A percentile compares a stretch with the other conserved stretches of the same genome.
Conservation (phyloP, 2,797 vertebrate genomes). For the Xenops minutus region DNA sequence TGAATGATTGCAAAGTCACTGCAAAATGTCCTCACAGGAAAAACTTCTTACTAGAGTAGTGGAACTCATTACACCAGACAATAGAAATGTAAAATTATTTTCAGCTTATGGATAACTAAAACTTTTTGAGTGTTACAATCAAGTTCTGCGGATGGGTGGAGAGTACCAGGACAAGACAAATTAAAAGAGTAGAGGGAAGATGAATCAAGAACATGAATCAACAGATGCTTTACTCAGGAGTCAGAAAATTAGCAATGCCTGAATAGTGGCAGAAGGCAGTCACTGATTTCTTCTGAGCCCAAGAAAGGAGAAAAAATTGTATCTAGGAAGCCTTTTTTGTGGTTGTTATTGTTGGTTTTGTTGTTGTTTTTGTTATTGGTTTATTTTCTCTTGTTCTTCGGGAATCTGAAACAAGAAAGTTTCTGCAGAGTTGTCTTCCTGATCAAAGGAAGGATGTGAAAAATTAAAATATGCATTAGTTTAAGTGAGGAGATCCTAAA, state of each 20-base stretch:
- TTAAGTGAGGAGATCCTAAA: neutral
- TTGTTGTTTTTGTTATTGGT: no score
- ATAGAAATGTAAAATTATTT: neutral
- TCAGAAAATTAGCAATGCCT: neutral
- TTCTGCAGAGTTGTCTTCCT: neutral
- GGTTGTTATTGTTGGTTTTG: neutral
- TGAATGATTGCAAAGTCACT: neutral
- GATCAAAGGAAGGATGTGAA: neutral
- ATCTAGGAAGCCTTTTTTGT: neutral
- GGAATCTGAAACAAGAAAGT: neutral
- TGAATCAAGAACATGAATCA: neutral
- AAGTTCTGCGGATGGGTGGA: neutral
- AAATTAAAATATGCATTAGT: neutral
- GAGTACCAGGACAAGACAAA: neutral
- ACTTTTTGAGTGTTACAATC: neutral
- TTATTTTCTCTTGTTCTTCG: neutral
- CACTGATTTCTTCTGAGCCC: neutral
- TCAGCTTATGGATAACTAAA: neutral
- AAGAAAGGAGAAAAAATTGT: neutral
- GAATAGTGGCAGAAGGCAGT: neutral
- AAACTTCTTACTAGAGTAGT: neutral
- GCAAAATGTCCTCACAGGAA: neutral
- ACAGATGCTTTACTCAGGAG: neutral
- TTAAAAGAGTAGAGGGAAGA: neutral
- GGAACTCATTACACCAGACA: neutral